Conservation (phyloP, 2,113 vertebrate genomes). For the Elanus axillaris region DNA sequence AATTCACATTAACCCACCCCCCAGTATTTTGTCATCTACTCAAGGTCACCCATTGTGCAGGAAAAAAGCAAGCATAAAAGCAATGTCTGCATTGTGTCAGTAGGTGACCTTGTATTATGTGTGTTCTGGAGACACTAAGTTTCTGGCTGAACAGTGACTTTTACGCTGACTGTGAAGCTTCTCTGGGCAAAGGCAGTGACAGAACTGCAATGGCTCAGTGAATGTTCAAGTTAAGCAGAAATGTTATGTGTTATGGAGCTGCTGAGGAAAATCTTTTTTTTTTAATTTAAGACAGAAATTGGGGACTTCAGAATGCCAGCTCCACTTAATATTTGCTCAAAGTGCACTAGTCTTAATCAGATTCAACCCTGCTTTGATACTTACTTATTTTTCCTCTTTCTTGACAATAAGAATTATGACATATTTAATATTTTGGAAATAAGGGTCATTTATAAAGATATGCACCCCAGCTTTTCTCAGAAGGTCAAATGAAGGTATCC, state of each 20-base stretch:
- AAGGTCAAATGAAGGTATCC: neutral
- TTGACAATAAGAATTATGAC: neutral
- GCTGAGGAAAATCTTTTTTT: neutral
- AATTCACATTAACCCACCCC: neutral
- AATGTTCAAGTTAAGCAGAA: neutral
- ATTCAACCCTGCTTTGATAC: neutral
- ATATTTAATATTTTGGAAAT: neutral
- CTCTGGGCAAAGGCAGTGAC: neutral
- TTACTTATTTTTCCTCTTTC: neutral
- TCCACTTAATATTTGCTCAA: neutral
- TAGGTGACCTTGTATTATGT: neutral
- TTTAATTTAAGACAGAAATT: neutral
- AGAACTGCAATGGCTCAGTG: neutral
- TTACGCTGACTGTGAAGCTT: neutral
- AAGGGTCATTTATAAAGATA: neutral
- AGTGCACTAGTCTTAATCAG: neutral
- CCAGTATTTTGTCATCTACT: neutral
- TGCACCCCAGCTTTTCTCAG: fast-evolving
- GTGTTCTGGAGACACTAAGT: neutral
- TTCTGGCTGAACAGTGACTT: neutral
- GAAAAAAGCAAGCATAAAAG: neutral
- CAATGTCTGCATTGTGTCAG: neutral
- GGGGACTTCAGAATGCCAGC: neutral
- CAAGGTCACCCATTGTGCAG: neutral
- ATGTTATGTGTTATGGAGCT: neutral